Evolutionary conservation across 2,888 invertebrate genomes (phyloP), one percentile per base, ranked within the genome.

Genomic region (Spatulosminthurus flaviceps): DNA sequence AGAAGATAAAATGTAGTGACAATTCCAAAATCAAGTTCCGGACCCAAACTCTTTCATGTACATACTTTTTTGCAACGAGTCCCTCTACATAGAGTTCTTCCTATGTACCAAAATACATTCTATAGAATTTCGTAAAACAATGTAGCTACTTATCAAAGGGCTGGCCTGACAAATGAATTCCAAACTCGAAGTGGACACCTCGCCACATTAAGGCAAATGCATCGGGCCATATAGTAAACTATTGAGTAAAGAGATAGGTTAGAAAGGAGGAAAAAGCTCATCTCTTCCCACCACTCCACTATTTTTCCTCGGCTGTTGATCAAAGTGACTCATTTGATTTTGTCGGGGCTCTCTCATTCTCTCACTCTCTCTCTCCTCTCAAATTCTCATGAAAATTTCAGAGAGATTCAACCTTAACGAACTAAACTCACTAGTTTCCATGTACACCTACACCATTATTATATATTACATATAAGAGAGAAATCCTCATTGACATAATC

Each of bases 301-400:
- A 61, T 24, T 75, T 64, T 21, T 74, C 29, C 51, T 72, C 43
- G 24, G 43, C 28, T 43, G 72, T 72, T 72, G 72, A 51, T 43
- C 51, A 72, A 72, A 72, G 72, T 72, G 72, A 72, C 51, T 72
- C 72, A 72, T 72, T 72, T 72, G 72, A 72, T 72, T 72, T 43
- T 51, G 24, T 51, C 51, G 26, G 42, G 51, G 43, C 42, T 9
- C 41, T 41, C 41, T 41, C 13, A 41, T 41, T 41, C 7, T n/a
- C n/a, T n/a, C n/a, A n/a, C n/a, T n/a, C n/a, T n/a, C n/a, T n/a
- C n/a, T 51, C 16, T 51, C 51, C 51, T n/a, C 72, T 72, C 42
- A n/a, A 24, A 34, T 43, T 19, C 67, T 26, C 29, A 67, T 67
- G 29, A 9, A 67, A 51, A 5, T 34, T 34, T 34, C 9, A 34